Conservation (phyloP, 2,888 invertebrate species). For the Philereme transversata region DNA sequence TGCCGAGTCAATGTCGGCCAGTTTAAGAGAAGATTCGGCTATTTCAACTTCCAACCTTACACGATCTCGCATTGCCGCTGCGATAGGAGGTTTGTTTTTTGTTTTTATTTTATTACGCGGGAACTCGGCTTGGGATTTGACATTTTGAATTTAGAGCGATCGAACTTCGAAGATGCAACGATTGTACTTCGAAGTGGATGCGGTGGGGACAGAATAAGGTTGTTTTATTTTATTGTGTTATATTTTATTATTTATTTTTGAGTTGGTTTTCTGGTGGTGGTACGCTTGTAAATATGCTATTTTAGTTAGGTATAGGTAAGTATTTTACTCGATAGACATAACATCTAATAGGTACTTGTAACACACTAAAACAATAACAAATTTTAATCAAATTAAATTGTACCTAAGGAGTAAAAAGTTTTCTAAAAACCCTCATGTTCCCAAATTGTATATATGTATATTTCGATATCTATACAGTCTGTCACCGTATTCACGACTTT, state of each 20-base stretch:
- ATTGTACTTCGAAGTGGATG: background rate
- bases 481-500: too few species aligned
- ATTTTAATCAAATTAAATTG: too few species aligned
- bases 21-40: conserved; percentile 84
- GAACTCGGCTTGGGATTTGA: conserved; percentile 3
- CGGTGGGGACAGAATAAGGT: conserved; percentile 5
- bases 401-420: too few species aligned
- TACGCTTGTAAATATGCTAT: conserved; percentile 7
- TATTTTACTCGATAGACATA: background rate
- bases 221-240: background rate
- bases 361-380: too few species aligned
- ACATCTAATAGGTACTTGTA: too few species aligned
- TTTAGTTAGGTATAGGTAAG: background rate
- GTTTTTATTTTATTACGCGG: conserved; percentile 44
- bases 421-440: too few species aligned
- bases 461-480: too few species aligned
- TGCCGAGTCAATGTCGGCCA: conserved; percentile 86
- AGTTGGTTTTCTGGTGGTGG: conserved; percentile 19
- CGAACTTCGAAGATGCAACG: conserved; percentile 7
- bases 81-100: conserved; percentile 87
- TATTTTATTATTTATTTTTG: conserved; percentile 8
- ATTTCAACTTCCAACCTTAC: conserved; percentile 88
- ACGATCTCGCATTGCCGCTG: conserved; percentile 91
- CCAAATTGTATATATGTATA: too few species aligned
- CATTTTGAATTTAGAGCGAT: conserved; percentile 13